A percentile compares a stretch with the other conserved stretches of the same genome.
Conservation (phyloP, 2,113 vertebrate genomes). For the Myotis yumanensis region DNA sequence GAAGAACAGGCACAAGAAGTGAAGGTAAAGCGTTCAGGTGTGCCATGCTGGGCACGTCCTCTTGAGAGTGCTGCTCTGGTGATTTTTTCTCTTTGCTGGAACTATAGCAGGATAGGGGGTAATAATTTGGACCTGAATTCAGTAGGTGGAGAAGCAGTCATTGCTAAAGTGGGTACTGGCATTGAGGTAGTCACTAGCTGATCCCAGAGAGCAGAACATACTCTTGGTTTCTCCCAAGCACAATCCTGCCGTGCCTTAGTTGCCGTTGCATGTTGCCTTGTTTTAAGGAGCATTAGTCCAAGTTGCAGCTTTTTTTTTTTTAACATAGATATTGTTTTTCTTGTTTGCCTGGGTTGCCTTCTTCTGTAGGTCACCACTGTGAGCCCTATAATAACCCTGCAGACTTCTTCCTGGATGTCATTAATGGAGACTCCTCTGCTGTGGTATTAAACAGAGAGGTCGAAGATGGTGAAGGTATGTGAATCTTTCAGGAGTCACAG, state of each 20-base stretch:
- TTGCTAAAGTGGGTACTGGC: background rate
- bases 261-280: background rate
- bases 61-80: background rate
- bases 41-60: background rate
- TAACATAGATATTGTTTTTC: background rate
- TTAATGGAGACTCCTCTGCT: conserved; percentile 91
- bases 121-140: background rate
- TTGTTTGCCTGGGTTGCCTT: background rate
- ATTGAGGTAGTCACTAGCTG: background rate
- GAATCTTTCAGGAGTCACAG: background rate
- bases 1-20: background rate
- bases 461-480: conserved; percentile 81
- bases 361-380: conserved; percentile 88
- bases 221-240: no score
- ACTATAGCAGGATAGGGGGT: background rate
- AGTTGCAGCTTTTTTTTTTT: background rate
- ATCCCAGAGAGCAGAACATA: background rate
- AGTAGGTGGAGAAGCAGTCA: background rate
- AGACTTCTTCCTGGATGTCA: conserved; percentile 96
- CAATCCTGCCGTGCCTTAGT: no score
- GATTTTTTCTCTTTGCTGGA: background rate
- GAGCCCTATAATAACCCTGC: conserved; percentile 96
- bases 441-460: conserved; percentile 71
- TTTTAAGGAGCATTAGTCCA: background rate
- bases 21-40: background rate